Evolutionary conservation across 2,888 invertebrate genomes (phyloP), one percentile per base, ranked within the genome.

Genomic region (Baccha elongata): DNA sequence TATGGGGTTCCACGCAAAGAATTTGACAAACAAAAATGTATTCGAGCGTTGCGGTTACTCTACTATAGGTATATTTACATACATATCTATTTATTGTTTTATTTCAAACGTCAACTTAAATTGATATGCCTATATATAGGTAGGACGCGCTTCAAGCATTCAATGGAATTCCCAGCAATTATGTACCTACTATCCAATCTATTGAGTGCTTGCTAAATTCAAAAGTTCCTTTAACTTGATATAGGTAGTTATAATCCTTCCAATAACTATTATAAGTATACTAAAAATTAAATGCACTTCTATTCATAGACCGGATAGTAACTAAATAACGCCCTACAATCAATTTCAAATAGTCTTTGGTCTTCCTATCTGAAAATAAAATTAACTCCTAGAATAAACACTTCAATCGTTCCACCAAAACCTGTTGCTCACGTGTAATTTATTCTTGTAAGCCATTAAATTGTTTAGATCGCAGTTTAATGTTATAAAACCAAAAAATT

Each of bases 401-500:
- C 69, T 76, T 52, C 46, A 67, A 40, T 35, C 48, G 35, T 21
- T 32, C 48, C 32, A 6, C 26, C 17, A 48, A 32, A 72, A 81
- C 81, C 75, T 72, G 75, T 81, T 76, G 75, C 74, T 29, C 40
- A 40, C 42, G 19, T 29, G 32, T 23, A 75, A 67, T 55, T 75
- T 67, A 81, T 71, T 46, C 42, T 29, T 7, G 29, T 42, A 46
- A 32, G 60, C 65, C 32, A 71, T 69, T 74, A 74, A 79, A 68
- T 81, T 67, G 81, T 71, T 75, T 60, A 81, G 65, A 75, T 81
- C 53, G 58, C 58, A 55, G 46, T 40, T 75, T 44, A 72, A 67
- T 67, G 71, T 72, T 81, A 81, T 75, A 75, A 58, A 40, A 81
- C 67, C 71, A 62, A 81, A 81, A n/a, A 75, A 67, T 75, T 65